Percentiles rank a stretch among this genome's conserved stretches.
Evolutionary conservation across 1,140 invertebrate genomes (phyloP).

Genomic region (Carposina sasakii): DNA sequence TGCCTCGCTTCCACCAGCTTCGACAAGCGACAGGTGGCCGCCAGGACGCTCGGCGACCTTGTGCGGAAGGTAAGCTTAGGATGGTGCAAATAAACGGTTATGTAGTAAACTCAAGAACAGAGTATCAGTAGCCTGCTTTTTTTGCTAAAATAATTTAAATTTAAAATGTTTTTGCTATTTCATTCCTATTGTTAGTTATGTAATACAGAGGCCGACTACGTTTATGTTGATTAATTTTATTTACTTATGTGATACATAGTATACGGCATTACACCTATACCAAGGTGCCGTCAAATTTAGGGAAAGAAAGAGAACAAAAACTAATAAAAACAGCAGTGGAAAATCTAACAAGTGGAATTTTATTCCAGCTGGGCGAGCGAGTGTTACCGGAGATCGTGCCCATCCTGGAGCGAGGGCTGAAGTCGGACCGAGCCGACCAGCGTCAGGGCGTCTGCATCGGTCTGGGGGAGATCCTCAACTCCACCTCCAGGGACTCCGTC

Average conservation of each 20-base stretch:
- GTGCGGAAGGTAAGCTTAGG: slow-evolving; percentile 82
- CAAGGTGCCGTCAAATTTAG: too few species aligned
- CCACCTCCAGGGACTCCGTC: slow-evolving; percentile 96
- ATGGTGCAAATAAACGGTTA: not conserved
- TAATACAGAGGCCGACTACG: too few species aligned
- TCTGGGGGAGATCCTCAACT: slow-evolving; percentile 97
- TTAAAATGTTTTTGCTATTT: too few species aligned
- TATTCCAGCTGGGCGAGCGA: slow-evolving; percentile 87
- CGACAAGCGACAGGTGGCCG: slow-evolving; percentile 96
- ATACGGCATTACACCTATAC: too few species aligned
- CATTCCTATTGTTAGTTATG: too few species aligned
- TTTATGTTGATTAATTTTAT: too few species aligned
- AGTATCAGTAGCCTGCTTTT: too few species aligned
- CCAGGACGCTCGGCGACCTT: slow-evolving; percentile 96
- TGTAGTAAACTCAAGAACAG: not conserved
- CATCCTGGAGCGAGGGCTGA: slow-evolving; percentile 93
- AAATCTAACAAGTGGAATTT: too few species aligned
- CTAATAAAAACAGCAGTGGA: too few species aligned
- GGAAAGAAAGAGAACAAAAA: too few species aligned
- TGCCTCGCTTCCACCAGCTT: slow-evolving; percentile 96
- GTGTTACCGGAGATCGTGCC: slow-evolving; percentile 98
- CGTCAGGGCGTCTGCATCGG: slow-evolving; percentile 98
- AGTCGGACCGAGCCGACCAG: slow-evolving; percentile 93
- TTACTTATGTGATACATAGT: too few species aligned
- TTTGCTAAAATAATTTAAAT: too few species aligned